A percentile compares a stretch with the other conserved stretches of the same genome.
Evolutionary conservation across 2,888 invertebrate species (phyloP).

Genomic region (Drosophila pegasa): DNA sequence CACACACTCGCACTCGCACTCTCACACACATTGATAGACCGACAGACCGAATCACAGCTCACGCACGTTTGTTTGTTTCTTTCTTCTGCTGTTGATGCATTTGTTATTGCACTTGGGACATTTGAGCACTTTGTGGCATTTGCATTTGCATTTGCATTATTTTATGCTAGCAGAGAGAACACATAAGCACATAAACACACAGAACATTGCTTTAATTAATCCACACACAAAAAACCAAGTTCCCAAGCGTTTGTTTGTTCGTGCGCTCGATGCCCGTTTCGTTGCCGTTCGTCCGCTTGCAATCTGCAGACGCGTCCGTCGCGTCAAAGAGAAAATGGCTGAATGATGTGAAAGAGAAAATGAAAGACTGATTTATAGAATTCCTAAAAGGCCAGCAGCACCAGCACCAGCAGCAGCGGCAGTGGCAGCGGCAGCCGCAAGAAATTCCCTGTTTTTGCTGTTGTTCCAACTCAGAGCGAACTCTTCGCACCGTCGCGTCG

Average conservation of each 20-base stretch:
- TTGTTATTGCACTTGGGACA: conserved; percentile 43
- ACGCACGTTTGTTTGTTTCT: conserved; percentile 56
- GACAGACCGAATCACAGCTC: conserved; percentile 49
- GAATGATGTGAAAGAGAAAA: conserved; percentile 65
- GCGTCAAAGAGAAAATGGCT: conserved; percentile 84
- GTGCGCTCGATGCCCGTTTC: conserved; percentile 57
- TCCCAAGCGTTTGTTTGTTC: conserved; percentile 60
- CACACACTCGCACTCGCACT: conserved; percentile 35
- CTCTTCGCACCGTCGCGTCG: conserved; percentile 21
- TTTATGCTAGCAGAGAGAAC: conserved; percentile 33
- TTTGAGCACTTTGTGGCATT: conserved; percentile 44
- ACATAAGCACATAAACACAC: conserved; percentile 26
- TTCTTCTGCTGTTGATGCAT: conserved; percentile 46
- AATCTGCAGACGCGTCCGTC: conserved; percentile 80
- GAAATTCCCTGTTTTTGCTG: conserved; percentile 59
- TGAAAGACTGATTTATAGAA: conserved; percentile 65
- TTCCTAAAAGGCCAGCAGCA: conserved; percentile 49
- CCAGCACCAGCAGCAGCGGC: conserved; percentile 13
- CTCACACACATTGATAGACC: background rate
- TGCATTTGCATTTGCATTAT: conserved; percentile 40
- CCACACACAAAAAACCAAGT: conserved; percentile 54
- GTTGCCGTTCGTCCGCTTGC: conserved; percentile 62
- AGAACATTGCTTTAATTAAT: conserved; percentile 62
- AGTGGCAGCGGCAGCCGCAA: conserved; percentile 36
- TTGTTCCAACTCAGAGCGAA: conserved; percentile 47